These are phyloP conservation scores for Marasmarcha lunaedactyla DNA, from an alignment of 2,888 invertebrate genomes.

Conservation along the genomic window DNA sequence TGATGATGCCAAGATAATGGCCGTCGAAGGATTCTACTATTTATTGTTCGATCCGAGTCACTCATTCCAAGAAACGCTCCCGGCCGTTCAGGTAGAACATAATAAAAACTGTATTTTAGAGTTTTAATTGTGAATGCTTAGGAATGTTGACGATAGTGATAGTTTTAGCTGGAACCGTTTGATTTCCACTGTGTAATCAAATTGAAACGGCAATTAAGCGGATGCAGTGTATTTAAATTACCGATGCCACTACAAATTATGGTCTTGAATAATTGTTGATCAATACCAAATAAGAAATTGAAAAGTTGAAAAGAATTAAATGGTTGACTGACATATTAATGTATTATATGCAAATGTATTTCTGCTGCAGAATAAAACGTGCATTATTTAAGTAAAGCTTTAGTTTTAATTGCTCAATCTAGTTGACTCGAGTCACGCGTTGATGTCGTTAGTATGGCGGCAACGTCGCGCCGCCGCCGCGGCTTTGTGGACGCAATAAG, in stretches of 20 bases:
- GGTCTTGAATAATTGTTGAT: no score
- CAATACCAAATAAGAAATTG: no score
- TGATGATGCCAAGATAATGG: constrained; percentile 65
- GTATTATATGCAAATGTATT: no score
- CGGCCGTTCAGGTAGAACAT: constrained; percentile 24
- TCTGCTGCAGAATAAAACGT: no score
- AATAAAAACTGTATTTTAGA: constrained; percentile 2
- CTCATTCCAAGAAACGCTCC: constrained; percentile 38
- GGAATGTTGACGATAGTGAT: constrained; percentile 1
- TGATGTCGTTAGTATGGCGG: constrained; percentile 14
- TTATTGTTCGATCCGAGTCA: constrained; percentile 58
- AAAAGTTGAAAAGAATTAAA: no score
- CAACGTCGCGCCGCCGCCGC: no score
- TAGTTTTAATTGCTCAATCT: no score
- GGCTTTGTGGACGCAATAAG: no score
- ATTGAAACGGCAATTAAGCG: neutral
- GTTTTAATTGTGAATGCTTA: constrained; percentile 10
- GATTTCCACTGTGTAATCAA: neutral
- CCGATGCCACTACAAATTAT: no score
- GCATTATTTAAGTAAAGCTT: no score
- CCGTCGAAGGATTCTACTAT: constrained; percentile 60
- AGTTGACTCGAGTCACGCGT: constrained; percentile 10
- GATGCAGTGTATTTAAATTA: no score
- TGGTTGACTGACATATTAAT: no score
- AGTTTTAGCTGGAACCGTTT: neutral